phyloP scores from a whole-genome alignment of 2,888 invertebrate genomes.

The Craniophora ligustri region DNA sequence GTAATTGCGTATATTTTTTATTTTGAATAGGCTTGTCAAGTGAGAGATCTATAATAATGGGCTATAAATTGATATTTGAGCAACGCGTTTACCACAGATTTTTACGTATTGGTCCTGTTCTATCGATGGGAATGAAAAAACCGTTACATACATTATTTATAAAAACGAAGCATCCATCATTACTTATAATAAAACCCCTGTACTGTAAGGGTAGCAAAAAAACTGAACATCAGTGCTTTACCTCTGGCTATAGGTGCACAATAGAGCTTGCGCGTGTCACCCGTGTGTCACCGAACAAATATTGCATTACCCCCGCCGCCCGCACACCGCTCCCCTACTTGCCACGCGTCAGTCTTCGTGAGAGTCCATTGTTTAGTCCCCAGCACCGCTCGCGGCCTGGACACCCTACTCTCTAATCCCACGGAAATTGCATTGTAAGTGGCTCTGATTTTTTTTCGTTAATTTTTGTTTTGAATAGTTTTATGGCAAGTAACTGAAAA shows the following conservation, averaged over 20 bases:
- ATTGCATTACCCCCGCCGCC: conserved; percentile 76
- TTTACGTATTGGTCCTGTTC: too few species aligned
- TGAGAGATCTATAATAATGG: too few species aligned
- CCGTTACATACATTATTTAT: conserved; percentile 8
- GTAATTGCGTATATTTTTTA: too few species aligned
- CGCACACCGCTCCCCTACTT: conserved; percentile 37
- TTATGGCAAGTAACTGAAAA: too few species aligned
- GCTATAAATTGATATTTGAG: too few species aligned
- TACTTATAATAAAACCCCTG: conserved; percentile 9
- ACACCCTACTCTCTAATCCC: conserved; percentile 79
- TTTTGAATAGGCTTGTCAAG: too few species aligned
- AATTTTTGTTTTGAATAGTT: conserved; percentile 49
- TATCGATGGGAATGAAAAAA: too few species aligned
- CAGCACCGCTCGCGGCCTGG: conserved; percentile 67
- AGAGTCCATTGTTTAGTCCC: conserved; percentile 72
- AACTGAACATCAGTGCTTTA: conserved; percentile 58
- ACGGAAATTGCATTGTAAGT: conserved; percentile 74
- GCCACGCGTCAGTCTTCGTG: conserved; percentile 66
- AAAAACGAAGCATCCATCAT: not conserved
- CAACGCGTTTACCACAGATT: too few species aligned
- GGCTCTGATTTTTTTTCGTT: conserved; percentile 70
- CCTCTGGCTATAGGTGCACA: conserved; percentile 79
- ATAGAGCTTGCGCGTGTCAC: conserved; percentile 80
- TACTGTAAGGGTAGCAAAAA: conserved; percentile 27
- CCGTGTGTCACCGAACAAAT: conserved; percentile 86